These are phyloP conservation scores for Lepus europaeus DNA, from an alignment of 2,113 vertebrate genomes.

Conservation along the genomic window DNA sequence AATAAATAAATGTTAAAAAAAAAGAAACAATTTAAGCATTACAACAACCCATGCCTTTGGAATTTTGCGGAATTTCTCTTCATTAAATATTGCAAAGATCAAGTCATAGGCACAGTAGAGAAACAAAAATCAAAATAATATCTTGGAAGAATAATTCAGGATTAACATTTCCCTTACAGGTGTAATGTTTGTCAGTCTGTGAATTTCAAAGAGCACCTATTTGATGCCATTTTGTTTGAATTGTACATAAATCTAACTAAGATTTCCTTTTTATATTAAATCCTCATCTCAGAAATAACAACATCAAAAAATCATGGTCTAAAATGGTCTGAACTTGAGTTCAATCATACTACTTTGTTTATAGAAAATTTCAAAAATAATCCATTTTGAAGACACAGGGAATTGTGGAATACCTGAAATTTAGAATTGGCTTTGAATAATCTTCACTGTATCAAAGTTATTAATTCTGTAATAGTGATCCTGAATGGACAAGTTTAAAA, in stretches of 20 bases:
- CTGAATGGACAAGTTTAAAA: neutral
- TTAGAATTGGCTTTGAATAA: constrained; percentile 29
- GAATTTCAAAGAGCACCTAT: neutral
- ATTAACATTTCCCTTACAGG: neutral
- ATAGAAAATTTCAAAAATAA: neutral
- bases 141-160: neutral
- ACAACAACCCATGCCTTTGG: neutral
- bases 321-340: neutral
- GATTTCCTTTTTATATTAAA: neutral
- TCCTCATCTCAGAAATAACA: constrained; percentile 32
- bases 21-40: neutral
- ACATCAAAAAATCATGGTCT: neutral
- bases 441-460: neutral
- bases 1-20: no score
- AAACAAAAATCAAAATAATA: neutral
- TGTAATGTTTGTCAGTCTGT: neutral
- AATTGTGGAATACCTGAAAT: neutral
- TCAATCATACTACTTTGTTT: neutral
- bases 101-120: neutral
- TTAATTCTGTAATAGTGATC: neutral
- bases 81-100: neutral
- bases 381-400: neutral
- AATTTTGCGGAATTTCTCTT: neutral
- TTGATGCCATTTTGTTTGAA: neutral
- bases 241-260: neutral